Evolutionary conservation across 2,113 vertebrate genomes (phyloP), one percentile per base, ranked within the genome.

Genomic region (Mionectes macconnelli): DNA sequence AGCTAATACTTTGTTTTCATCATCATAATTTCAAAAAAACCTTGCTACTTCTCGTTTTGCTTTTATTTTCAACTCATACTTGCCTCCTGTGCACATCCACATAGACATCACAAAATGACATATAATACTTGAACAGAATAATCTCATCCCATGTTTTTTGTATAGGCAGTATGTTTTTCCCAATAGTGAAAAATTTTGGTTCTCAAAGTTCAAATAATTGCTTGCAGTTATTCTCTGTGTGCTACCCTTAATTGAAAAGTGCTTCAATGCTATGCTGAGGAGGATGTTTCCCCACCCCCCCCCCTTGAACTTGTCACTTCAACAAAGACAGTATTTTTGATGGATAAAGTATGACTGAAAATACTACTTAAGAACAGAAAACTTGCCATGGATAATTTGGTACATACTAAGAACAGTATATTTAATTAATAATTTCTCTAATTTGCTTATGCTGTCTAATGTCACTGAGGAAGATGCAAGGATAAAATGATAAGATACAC

Each of bases 91-190:
- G 15, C 27, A 5, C n/a, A 66, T 47, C 23, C 40, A 47, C 10
- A 8, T 5, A 63, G n/a, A n/a, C 3, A 52, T 56, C 45, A 69
- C 27, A 52, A 87, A 84, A 73, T 1, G 0, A 3, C 21, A 12
- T n/a, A 20, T 45, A 53, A 50, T 79, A 31, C 12, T 75, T 80
- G 33, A 37, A 45, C 31, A 60, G 66, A 39, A 37, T 62, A 50
- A 60, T 83, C 7, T 22, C 3, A 23, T 52, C 8, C 7, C 4
- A 9, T 39, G 7, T 8, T 68, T 87, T 78, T 69, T 52, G 11
- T 67, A 35, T 28, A 6, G 28, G 16, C 6, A 56, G 5, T 33
- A 8, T 66, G 4, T 62, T 78, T 87, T 84, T 66, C 22, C 18
- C 31, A 57, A 27, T 25, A 57, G 27, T 40, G 40, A 57, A 67